phyloP scores from a whole-genome alignment of 1,140 invertebrate species.

The Phocides pigmalion region DNA sequence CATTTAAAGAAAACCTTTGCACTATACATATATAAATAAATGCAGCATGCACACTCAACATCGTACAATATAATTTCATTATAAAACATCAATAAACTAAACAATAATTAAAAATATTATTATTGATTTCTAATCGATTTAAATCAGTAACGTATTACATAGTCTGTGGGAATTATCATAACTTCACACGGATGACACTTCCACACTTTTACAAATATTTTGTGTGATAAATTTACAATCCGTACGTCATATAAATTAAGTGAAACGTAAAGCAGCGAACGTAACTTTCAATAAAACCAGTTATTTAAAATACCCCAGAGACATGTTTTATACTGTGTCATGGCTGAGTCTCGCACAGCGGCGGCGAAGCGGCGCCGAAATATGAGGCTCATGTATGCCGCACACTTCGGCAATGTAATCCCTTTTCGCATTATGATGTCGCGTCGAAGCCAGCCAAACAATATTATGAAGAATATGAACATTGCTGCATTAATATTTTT shows the following conservation, averaged over 20 bases:
- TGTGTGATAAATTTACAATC: no score
- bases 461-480: slow-evolving; percentile 10
- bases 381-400: slow-evolving; percentile 4
- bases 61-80: no score
- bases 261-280: neutral
- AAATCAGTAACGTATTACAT: no score
- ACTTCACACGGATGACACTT: no score
- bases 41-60: no score
- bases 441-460: slow-evolving; percentile 11
- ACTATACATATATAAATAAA: no score
- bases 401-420: slow-evolving; percentile 2
- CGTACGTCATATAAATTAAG: neutral
- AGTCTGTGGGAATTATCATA: no score
- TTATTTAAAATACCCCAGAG: slow-evolving; percentile 9
- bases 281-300: slow-evolving; percentile 9
- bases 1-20: no score
- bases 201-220: no score
- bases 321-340: neutral
- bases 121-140: no score
- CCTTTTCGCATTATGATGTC: slow-evolving; percentile 14
- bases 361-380: slow-evolving; percentile 23
- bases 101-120: no score
- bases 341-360: neutral
- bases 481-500: slow-evolving; percentile 7
- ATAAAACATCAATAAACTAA: no score